These are phyloP conservation scores for Neofelis nebulosa DNA, from an alignment of 2,113 vertebrate genomes.

Conservation along the genomic window DNA sequence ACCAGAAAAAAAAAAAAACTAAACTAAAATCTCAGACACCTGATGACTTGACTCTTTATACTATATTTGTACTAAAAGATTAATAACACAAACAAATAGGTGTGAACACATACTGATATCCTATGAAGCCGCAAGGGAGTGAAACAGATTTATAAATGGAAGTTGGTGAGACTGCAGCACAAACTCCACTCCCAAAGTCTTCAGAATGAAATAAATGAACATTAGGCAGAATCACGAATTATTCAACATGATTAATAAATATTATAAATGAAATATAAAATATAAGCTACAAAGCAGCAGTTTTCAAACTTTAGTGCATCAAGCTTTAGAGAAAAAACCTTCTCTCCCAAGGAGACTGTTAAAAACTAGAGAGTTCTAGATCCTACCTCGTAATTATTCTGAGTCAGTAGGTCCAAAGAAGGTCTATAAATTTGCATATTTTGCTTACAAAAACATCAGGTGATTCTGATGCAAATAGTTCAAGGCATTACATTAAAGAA, in stretches of 20 bases:
- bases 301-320: neutral
- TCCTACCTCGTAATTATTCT: neutral
- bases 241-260: neutral
- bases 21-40: neutral
- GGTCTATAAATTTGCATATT: neutral
- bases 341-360: neutral
- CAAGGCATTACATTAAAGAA: neutral
- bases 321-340: neutral
- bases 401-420: neutral
- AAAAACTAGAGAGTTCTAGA: neutral
- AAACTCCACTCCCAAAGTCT: slow-evolving; percentile 11
- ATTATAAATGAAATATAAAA: neutral
- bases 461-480: neutral
- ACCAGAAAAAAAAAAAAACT: accelerated
- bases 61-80: neutral
- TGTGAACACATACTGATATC: neutral
- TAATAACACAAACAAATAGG: neutral
- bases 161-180: slow-evolving; percentile 22
- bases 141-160: neutral
- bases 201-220: neutral
- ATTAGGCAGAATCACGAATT: slow-evolving; percentile 3
- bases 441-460: neutral
- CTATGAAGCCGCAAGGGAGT: neutral
- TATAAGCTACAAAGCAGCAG: neutral
- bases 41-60: neutral